These are phyloP conservation scores for Brevimyrus niger DNA, from an alignment of 2,113 vertebrate species.

Conservation along the genomic window DNA sequence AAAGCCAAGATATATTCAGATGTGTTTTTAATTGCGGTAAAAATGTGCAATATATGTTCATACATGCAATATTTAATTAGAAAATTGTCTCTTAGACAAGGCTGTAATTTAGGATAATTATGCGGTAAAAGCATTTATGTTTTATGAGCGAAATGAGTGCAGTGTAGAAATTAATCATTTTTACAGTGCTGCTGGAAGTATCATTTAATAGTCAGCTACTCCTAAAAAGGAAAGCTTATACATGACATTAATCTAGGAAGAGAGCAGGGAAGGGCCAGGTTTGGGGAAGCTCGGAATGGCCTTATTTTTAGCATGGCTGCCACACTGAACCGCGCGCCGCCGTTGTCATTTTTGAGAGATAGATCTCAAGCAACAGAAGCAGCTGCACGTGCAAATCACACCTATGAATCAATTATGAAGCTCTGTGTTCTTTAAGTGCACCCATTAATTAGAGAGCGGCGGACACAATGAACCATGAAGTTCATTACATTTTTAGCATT, in stretches of 20 bases:
- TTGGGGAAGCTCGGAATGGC: neutral
- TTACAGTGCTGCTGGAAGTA: constrained; percentile 15
- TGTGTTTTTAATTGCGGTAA: constrained; percentile 30
- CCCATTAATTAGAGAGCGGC: constrained; percentile 99
- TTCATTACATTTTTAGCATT: constrained; percentile 99
- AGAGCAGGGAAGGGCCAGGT: neutral
- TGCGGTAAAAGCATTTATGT: neutral
- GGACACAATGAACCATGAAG: constrained; percentile 98
- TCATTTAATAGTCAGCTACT: constrained; percentile 10
- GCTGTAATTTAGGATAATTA: constrained; percentile 17
- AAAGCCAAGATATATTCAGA: constrained; percentile 3
- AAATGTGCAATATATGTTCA: constrained; percentile 15
- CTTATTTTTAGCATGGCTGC: constrained; percentile 10
- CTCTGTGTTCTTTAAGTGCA: constrained; percentile 98
- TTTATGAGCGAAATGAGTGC: neutral
- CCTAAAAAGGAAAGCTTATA: neutral
- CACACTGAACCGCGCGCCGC: constrained; percentile 3
- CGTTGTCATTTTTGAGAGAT: constrained; percentile 78
- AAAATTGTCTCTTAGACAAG: constrained; percentile 19
- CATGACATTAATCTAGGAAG: neutral
- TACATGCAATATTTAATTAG: constrained; percentile 16
- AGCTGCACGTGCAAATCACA: constrained; percentile 99
- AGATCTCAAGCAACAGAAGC: constrained; percentile 96
- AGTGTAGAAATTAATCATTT: constrained; percentile 16
- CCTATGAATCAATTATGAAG: constrained; percentile 99